These are phyloP conservation scores for Petroica traversi DNA, from an alignment of 2,113 vertebrate genomes.

Conservation along the genomic window DNA sequence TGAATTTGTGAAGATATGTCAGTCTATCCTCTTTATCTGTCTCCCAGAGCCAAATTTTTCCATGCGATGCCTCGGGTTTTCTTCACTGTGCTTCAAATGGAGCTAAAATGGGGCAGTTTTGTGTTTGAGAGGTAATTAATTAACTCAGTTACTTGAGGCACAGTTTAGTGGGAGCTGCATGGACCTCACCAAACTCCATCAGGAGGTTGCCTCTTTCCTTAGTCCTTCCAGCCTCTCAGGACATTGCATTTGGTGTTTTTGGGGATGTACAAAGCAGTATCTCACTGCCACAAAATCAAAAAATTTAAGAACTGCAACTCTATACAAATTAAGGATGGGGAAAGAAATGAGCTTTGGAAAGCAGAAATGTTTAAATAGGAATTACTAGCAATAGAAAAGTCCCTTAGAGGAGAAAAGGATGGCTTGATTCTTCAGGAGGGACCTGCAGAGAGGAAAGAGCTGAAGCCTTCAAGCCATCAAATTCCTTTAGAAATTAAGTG, in stretches of 20 bases:
- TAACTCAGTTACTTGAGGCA: background rate
- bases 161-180: rapidly evolving
- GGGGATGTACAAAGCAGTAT: background rate
- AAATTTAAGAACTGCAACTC: background rate
- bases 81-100: background rate
- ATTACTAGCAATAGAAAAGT: background rate
- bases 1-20: background rate
- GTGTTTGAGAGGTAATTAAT: background rate
- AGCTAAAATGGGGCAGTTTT: background rate
- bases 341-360: background rate
- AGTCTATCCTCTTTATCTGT: background rate
- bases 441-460: background rate
- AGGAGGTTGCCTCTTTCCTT: background rate
- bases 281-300: background rate
- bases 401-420: background rate
- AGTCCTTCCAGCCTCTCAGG: rapidly evolving
- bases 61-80: background rate
- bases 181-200: background rate
- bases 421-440: background rate
- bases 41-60: background rate
- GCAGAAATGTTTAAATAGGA: background rate
- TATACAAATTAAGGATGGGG: background rate
- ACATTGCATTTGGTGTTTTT: background rate
- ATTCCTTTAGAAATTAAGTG: background rate
- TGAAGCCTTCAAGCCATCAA: background rate